Evolutionary conservation across 2,797 vertebrate genomes (phyloP), one percentile per base, ranked within the genome.

Genomic region (Epinephelus coioides): DNA sequence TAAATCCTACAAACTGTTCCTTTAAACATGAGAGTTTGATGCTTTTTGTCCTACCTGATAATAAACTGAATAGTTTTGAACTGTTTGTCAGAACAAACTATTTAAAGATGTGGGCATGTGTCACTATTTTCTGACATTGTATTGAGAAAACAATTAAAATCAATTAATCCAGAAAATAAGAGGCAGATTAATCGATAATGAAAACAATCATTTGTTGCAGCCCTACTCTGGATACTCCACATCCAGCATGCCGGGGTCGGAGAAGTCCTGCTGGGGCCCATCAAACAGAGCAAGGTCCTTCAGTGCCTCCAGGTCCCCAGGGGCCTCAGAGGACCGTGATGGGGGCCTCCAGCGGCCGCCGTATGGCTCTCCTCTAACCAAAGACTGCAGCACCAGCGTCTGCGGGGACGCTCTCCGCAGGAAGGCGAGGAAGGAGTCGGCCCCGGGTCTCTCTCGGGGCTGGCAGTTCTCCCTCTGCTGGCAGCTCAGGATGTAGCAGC

Each of bases 401-500:
- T 95, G 95, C 1, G 93, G 95, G 0, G 94, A 85, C 2, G 94
- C 73, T n/a, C 96, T 94, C 51, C 93, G 87, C 73, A 99, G 92
- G 81, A 98, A 98, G 43, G 92, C 95, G 43, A 98, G 88, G 53
- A 94, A 90, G 0, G 97, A 98, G 50, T 95, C 94, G 0, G 96
- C 88, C 0, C 94, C 94, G 0, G 95, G 95, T 21, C 95, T 90
- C 71, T 95, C 90, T 81, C 92, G 95, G 59, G 97, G 97, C 63
- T 92, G 94, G 50, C 98, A 98, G 63, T 92, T 94, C 59, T 94
- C 95, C 79, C 86, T 91, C 74, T 76, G 94, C 47, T 93, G 95
- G 86, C 98, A 99, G 93, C 92, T 96, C 79, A 99, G 96, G 0
- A 97, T 88, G 64, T 97, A 98, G 91, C 98, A 98, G 81, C 82